Evolutionary conservation across 2,888 invertebrate species (phyloP).

Genomic region (Nycteola revayana): DNA sequence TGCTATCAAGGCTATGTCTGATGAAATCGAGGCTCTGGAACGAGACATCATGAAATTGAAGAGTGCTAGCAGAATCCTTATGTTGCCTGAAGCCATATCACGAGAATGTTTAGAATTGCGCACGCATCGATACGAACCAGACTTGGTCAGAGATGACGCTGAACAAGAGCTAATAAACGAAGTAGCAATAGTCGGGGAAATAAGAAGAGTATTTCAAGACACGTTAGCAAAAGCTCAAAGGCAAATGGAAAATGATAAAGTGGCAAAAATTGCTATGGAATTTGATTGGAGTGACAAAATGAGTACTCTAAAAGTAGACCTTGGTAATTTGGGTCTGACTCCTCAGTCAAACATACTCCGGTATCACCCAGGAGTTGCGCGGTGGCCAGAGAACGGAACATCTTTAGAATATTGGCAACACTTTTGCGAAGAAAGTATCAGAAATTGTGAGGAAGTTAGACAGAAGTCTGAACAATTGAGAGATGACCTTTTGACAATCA

Average conservation of each 20-base stretch:
- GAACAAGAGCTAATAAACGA: conserved; percentile 91
- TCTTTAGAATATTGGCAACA: conserved; percentile 90
- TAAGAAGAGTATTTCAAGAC: conserved; percentile 83
- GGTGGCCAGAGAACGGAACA: conserved; percentile 88
- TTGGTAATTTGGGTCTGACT: conserved; percentile 84
- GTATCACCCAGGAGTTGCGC: conserved; percentile 89
- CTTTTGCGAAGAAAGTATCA: conserved; percentile 88
- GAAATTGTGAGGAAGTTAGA: conserved; percentile 88
- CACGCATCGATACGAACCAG: conserved; percentile 86
- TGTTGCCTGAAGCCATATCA: conserved; percentile 87
- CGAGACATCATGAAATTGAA: conserved; percentile 84
- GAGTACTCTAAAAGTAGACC: conserved; percentile 87
- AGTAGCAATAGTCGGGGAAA: conserved; percentile 87
- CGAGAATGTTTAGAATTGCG: conserved; percentile 88
- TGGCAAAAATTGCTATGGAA: conserved; percentile 90
- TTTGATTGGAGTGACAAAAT: conserved; percentile 95
- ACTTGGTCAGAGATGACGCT: conserved; percentile 89
- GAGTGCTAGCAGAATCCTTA: conserved; percentile 84
- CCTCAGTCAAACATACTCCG: conserved; percentile 85
- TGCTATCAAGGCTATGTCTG: conserved; percentile 82
- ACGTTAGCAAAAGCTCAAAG: conserved; percentile 85
- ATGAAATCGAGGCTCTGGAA: conserved; percentile 86
- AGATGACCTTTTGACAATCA: conserved; percentile 84
- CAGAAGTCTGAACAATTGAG: conserved; percentile 87
- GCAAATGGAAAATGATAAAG: conserved; percentile 88